phyloP scores from a whole-genome alignment of 23 tunicate genomes.

The Corella eumyota region DNA sequence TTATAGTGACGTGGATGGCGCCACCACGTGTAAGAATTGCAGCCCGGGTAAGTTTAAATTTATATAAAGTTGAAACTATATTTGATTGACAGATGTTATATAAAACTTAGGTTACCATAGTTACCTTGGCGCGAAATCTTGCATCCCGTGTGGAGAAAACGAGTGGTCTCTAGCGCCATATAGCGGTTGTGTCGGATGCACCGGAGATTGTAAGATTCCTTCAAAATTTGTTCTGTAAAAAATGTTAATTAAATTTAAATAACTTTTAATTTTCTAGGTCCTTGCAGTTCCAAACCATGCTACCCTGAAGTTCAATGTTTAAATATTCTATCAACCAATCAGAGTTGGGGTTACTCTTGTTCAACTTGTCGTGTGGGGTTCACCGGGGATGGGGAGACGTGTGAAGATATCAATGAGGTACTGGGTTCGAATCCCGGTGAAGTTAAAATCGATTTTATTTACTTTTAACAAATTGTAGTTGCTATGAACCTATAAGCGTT shows the following conservation, averaged over 20 bases:
- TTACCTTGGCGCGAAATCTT: slow-evolving; percentile 1
- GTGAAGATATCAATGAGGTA: slow-evolving; percentile 22
- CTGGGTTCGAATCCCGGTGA: too few relatives aligned
- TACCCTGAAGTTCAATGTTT: slow-evolving; percentile 15
- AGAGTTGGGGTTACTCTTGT: slow-evolving; percentile 3
- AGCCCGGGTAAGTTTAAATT: slow-evolving; percentile 20
- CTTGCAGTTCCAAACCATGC: slow-evolving; percentile 11
- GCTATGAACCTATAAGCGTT: too few relatives aligned
- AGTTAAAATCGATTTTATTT: too few relatives aligned
- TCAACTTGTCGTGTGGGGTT: slow-evolving; percentile 7
- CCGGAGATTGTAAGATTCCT: slow-evolving; percentile 2
- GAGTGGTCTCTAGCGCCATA: slow-evolving; percentile 2
- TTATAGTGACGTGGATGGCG: neutral
- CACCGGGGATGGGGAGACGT: slow-evolving; percentile 17
- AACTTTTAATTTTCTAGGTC: slow-evolving; percentile 1
- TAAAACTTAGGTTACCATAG: slow-evolving; percentile 10
- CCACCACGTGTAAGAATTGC: slow-evolving; percentile 7
- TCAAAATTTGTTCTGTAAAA: neutral
- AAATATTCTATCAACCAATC: slow-evolving; percentile 1
- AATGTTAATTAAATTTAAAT: neutral
- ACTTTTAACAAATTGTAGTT: too few relatives aligned
- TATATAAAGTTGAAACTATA: too few relatives aligned
- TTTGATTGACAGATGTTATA: neutral
- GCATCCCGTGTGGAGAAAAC: slow-evolving; percentile 3
- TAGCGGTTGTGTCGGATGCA: slow-evolving; percentile 11